Percentiles rank a stretch among this genome's conserved stretches.
phyloP scores from a whole-genome alignment of 1,140 invertebrate genomes.

The Stenopsyche tienmushanensis region DNA sequence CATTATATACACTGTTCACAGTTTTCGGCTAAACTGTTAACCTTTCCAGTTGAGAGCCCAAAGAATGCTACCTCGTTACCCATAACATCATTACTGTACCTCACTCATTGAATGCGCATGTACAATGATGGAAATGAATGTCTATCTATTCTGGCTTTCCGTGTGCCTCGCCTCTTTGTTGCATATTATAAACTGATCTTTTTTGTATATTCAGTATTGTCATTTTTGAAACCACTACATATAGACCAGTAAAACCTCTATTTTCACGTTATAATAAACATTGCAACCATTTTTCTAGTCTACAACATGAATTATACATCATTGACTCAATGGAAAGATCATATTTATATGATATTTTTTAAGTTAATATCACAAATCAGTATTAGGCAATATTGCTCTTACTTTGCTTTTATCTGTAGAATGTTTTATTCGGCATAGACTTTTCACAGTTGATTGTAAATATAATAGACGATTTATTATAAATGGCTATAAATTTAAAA shows the following conservation, averaged over 20 bases:
- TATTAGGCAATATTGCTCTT: slow-evolving; percentile 4
- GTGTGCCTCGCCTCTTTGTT: slow-evolving; percentile 34
- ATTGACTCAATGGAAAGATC: too few relatives aligned
- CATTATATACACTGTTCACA: slow-evolving; percentile 5
- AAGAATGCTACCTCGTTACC: not conserved
- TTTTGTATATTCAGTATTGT: too few relatives aligned
- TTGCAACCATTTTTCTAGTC: too few relatives aligned
- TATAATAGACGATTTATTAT: not conserved
- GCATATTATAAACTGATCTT: too few relatives aligned
- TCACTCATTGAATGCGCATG: slow-evolving; percentile 38
- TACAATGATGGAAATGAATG: slow-evolving; percentile 32
- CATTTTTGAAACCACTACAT: too few relatives aligned
- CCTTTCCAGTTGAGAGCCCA: not conserved
- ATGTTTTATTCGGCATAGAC: not conserved
- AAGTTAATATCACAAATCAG: too few relatives aligned
- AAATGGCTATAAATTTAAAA: not conserved
- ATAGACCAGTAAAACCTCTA: too few relatives aligned
- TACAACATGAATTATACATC: too few relatives aligned
- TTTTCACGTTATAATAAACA: too few relatives aligned
- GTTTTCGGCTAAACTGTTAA: not conserved
- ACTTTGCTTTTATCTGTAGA: slow-evolving; percentile 7
- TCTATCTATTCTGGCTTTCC: slow-evolving; percentile 40
- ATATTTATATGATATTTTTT: too few relatives aligned
- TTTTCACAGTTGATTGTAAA: not conserved
- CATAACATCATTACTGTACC: slow-evolving; percentile 5